A percentile compares a stretch with the other conserved stretches of the same genome.
Conservation (phyloP, 2,113 vertebrate genomes). For the Pantherophis guttatus region DNA sequence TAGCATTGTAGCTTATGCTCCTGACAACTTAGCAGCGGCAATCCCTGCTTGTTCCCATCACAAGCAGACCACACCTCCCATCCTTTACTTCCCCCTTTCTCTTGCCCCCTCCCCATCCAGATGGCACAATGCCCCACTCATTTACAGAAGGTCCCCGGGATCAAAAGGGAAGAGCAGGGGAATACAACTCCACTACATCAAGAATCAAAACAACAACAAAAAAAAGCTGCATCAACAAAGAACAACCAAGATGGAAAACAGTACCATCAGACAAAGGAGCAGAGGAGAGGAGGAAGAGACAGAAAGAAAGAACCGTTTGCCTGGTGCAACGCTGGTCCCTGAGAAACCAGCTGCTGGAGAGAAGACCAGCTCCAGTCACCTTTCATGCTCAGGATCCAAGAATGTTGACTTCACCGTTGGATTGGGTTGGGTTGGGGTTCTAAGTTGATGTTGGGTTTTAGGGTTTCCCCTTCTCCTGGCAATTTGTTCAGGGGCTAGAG, state of each 20-base stretch:
- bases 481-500: conserved; percentile 64
- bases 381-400: conserved; percentile 65
- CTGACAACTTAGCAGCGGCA: background rate
- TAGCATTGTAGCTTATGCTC: background rate
- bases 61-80: background rate
- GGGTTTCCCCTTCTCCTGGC: conserved; percentile 59
- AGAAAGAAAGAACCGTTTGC: conserved; percentile 55
- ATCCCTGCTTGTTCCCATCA: background rate
- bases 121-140: background rate
- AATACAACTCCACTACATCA: conserved; percentile 32
- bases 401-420: conserved; percentile 45
- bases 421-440: conserved; percentile 48
- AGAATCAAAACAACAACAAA: conserved; percentile 30
- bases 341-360: conserved; percentile 73
- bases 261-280: conserved; percentile 40
- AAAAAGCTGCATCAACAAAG: conserved; percentile 59
- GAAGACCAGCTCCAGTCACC: conserved; percentile 67
- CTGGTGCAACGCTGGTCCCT: conserved; percentile 75
- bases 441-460: conserved; percentile 26
- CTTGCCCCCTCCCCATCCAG: background rate
- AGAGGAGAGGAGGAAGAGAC: conserved; percentile 41
- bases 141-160: conserved; percentile 19
- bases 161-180: background rate
- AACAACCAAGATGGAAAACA: conserved; percentile 65
- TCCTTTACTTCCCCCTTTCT: conserved; percentile 14